phyloP scores from a whole-genome alignment of 2,888 invertebrate species.

The Patella ulyssiponensis region DNA sequence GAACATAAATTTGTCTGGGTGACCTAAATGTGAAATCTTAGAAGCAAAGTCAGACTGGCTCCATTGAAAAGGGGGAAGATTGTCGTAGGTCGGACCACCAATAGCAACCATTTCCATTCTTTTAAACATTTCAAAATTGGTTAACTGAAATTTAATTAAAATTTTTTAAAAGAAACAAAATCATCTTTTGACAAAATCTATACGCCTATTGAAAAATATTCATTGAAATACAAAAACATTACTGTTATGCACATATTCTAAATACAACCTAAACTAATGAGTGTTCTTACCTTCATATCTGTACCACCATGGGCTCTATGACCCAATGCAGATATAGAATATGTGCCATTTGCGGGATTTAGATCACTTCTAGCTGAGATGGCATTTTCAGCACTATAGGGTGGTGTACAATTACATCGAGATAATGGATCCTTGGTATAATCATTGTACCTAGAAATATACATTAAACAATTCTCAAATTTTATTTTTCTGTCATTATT shows the following conservation, averaged over 20 bases:
- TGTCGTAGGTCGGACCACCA: constrained; percentile 76
- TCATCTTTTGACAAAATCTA: too few relatives aligned
- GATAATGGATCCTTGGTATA: constrained; percentile 80
- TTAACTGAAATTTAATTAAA: constrained; percentile 10
- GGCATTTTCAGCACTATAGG: constrained; percentile 82
- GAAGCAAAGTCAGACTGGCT: constrained; percentile 79
- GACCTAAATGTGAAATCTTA: constrained; percentile 78
- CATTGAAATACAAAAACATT: too few relatives aligned
- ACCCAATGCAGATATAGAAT: constrained; percentile 80
- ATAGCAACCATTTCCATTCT: constrained; percentile 72
- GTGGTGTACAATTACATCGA: constrained; percentile 80
- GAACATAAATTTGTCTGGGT: constrained; percentile 84
- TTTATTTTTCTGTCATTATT: too few relatives aligned
- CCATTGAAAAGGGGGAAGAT: constrained; percentile 84
- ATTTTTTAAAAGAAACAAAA: too few relatives aligned
- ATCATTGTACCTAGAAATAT: constrained; percentile 78
- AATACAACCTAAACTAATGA: too few relatives aligned
- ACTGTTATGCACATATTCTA: too few relatives aligned
- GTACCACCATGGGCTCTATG: constrained; percentile 81
- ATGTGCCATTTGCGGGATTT: constrained; percentile 81
- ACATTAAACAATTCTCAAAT: too few relatives aligned
- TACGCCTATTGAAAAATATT: too few relatives aligned
- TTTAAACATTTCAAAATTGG: constrained; percentile 12
- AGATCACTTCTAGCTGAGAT: constrained; percentile 82
- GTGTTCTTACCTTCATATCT: constrained; percentile 78